Conservation (phyloP, 1,140 invertebrate genomes). For the Leptinotarsa defecta region DNA sequence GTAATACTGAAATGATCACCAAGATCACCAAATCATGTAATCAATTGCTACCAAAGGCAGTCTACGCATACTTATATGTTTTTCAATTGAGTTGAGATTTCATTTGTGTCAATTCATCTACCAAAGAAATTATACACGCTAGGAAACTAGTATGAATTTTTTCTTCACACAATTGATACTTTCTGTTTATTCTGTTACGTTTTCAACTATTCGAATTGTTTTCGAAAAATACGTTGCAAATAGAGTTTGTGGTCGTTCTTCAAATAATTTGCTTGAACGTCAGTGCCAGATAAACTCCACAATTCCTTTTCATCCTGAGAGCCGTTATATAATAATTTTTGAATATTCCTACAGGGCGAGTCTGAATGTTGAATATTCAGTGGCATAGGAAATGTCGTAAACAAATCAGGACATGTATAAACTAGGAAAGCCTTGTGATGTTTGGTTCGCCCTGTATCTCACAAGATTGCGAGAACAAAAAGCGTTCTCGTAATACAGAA, state of each 20-base stretch:
- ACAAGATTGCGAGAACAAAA: not conserved
- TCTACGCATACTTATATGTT: not conserved
- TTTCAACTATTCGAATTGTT: not conserved
- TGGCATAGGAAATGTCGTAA: not conserved
- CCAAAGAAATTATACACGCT: not conserved
- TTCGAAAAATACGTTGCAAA: too few species aligned
- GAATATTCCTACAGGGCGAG: not conserved
- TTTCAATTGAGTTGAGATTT: not conserved
- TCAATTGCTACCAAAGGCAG: not conserved
- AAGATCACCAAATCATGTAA: not conserved
- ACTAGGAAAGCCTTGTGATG: not conserved
- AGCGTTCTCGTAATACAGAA: not conserved
- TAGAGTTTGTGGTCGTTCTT: not conserved
- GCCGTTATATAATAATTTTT: not conserved
- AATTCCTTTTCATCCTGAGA: constrained; percentile 2
- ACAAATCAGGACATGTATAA: not conserved
- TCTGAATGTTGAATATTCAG: not conserved
- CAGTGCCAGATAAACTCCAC: too few species aligned
- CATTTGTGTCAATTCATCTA: constrained; percentile 4
- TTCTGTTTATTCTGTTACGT: not conserved
- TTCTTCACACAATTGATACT: not conserved
- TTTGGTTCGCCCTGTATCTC: not conserved
- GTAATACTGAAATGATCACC: not conserved
- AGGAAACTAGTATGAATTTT: not conserved
- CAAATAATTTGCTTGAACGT: not conserved